These are phyloP conservation scores for Hemicordylus capensis DNA, from an alignment of 2,113 vertebrate species.

Conservation along the genomic window DNA sequence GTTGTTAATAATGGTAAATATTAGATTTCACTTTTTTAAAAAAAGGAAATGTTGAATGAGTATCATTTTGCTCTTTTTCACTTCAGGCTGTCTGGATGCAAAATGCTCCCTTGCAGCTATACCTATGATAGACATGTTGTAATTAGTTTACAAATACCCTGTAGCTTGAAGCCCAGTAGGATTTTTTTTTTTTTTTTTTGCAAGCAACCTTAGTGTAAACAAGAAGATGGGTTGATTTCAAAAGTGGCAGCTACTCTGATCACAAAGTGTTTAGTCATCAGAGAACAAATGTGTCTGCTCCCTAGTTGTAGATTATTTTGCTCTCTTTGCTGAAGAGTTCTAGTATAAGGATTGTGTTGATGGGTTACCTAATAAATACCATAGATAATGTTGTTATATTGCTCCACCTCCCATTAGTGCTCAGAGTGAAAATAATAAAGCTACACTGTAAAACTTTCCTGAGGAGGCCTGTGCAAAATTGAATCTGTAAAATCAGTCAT, in stretches of 20 bases:
- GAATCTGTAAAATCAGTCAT: no score
- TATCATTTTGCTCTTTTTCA: background rate
- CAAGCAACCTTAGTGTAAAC: slow-evolving; percentile 58
- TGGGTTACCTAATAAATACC: background rate
- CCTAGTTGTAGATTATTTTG: background rate
- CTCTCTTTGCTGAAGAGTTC: background rate
- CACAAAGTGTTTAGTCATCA: background rate
- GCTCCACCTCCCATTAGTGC: no score
- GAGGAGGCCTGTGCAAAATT: no score
- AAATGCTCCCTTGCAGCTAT: slow-evolving; percentile 38
- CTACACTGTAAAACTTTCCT: no score
- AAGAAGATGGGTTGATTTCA: slow-evolving; percentile 55
- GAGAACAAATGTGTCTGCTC: background rate
- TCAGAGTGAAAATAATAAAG: background rate
- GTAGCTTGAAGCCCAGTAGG: slow-evolving; percentile 6
- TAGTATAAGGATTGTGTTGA: background rate
- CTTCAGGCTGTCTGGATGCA: background rate
- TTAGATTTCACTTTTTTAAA: slow-evolving; percentile 7
- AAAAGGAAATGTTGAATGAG: background rate
- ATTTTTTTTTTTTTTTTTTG: slow-evolving; percentile 27
- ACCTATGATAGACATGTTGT: slow-evolving; percentile 28
- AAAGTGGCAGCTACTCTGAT: slow-evolving; percentile 29
- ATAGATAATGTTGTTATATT: background rate
- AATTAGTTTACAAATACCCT: slow-evolving; percentile 71
- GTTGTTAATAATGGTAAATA: background rate